A percentile compares a stretch with the other conserved stretches of the same genome.
Evolutionary conservation across 2,888 invertebrate genomes (phyloP).

Genomic region (Pseudoips prasinana): DNA sequence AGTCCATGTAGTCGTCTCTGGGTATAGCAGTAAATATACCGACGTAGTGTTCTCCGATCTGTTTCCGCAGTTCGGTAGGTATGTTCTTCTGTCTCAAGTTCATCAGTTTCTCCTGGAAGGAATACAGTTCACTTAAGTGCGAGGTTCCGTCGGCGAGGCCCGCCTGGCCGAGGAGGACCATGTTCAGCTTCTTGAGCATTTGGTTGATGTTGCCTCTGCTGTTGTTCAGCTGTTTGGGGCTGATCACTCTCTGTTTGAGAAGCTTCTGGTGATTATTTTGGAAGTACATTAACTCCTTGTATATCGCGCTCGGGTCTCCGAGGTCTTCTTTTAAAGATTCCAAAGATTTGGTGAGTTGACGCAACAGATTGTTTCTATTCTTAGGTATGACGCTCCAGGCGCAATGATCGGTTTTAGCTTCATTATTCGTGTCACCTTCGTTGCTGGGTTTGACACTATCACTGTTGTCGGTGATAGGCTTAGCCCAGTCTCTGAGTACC

Average conservation of each 20-base stretch:
- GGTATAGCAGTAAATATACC: conserved; percentile 73
- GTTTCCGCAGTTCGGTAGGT: conserved; percentile 59
- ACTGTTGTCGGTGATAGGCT: conserved; percentile 19
- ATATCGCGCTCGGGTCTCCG: conserved; percentile 75
- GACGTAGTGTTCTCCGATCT: conserved; percentile 76
- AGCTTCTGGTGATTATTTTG: conserved; percentile 69
- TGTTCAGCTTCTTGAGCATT: conserved; percentile 75
- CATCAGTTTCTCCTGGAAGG: conserved; percentile 54
- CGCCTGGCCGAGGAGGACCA: conserved; percentile 82
- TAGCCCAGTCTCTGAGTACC: conserved; percentile 66
- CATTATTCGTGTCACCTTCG: conserved; percentile 25
- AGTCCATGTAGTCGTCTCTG: conserved; percentile 61
- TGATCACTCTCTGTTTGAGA: conserved; percentile 55
- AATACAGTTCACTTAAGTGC: conserved; percentile 67
- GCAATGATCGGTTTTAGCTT: conserved; percentile 15
- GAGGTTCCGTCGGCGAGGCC: conserved; percentile 76
- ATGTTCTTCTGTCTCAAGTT: conserved; percentile 53
- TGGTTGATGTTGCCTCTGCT: conserved; percentile 65
- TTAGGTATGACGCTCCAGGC: conserved; percentile 50
- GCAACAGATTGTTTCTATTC: conserved; percentile 53
- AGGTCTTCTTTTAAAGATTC: conserved; percentile 63
- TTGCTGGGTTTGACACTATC: conserved; percentile 24
- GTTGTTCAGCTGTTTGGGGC: conserved; percentile 49
- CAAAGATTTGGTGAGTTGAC: conserved; percentile 54
- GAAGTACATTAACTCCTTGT: conserved; percentile 62